Evolutionary conservation across 2,797 vertebrate genomes (phyloP).

Genomic region (Melanotaenia pygmaea): DNA sequence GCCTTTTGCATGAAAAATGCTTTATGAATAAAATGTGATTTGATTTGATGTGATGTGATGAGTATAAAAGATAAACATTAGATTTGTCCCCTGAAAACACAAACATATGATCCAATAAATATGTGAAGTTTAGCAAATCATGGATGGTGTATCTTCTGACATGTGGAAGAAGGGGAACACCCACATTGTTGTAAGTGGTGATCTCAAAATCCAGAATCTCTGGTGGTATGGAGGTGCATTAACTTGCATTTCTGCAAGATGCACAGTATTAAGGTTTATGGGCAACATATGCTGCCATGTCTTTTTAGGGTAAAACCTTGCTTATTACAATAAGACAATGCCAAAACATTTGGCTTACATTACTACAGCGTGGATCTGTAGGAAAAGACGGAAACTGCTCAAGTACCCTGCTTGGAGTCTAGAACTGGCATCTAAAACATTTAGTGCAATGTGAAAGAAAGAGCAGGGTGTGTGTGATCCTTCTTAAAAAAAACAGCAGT

Average conservation of each 20-base stretch:
- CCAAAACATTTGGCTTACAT: neutral
- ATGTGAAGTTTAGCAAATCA: neutral
- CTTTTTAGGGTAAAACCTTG: neutral
- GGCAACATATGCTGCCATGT: neutral
- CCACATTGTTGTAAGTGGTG: neutral
- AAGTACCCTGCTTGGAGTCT: neutral
- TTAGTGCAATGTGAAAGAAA: neutral
- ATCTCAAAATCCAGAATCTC: neutral
- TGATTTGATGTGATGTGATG: too few species aligned
- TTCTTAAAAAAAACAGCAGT: neutral
- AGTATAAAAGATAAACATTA: too few species aligned
- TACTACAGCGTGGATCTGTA: neutral
- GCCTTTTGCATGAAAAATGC: too few species aligned
- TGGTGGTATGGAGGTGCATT: neutral
- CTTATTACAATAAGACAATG: neutral
- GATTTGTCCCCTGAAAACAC: too few species aligned
- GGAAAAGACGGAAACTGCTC: neutral
- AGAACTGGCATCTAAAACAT: neutral
- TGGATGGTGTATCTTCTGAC: neutral
- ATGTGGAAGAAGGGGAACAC: neutral
- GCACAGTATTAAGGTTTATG: neutral
- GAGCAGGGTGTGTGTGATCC: too few species aligned
- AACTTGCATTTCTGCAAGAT: neutral
- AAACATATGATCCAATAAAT: neutral
- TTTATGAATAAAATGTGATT: too few species aligned